phyloP scores from a whole-genome alignment of 1,140 invertebrate species.

The Drosophila obscura region DNA sequence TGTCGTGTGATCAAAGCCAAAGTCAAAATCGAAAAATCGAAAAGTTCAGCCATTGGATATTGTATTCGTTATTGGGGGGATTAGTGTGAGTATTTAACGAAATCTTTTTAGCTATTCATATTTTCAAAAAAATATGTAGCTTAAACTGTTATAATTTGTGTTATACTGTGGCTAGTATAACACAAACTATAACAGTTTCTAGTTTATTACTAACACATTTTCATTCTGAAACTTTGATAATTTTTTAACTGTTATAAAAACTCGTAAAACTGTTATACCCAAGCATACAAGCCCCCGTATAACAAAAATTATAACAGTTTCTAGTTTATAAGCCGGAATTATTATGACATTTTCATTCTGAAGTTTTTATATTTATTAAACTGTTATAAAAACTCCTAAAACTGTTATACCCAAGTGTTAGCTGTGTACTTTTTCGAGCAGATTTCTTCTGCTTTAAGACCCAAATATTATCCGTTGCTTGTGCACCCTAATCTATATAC shows the following conservation, averaged over 20 bases:
- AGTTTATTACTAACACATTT: too few species aligned
- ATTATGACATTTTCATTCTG: too few species aligned
- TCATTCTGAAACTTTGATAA: too few species aligned
- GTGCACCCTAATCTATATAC: slow-evolving; percentile 9
- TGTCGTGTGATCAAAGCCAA: slow-evolving; percentile 31
- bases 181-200: too few species aligned
- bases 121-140: too few species aligned
- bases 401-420: slow-evolving; percentile 14
- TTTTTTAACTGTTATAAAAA: slow-evolving; percentile 3
- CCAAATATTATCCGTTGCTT: slow-evolving; percentile 19
- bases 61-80: too few species aligned
- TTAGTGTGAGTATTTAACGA: too few species aligned
- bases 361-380: background rate
- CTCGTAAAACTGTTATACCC: slow-evolving; percentile 11
- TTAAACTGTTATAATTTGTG: slow-evolving; percentile 9
- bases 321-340: too few species aligned
- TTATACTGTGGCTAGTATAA: too few species aligned
- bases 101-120: too few species aligned
- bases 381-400: slow-evolving; percentile 7
- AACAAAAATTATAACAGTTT: too few species aligned
- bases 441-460: background rate
- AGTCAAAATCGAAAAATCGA: background rate
- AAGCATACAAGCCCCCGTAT: too few species aligned
- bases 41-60: background rate
- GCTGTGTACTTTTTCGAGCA: background rate